These are phyloP conservation scores for Melieria omissa DNA, from an alignment of 2,888 invertebrate species.

Conservation along the genomic window DNA sequence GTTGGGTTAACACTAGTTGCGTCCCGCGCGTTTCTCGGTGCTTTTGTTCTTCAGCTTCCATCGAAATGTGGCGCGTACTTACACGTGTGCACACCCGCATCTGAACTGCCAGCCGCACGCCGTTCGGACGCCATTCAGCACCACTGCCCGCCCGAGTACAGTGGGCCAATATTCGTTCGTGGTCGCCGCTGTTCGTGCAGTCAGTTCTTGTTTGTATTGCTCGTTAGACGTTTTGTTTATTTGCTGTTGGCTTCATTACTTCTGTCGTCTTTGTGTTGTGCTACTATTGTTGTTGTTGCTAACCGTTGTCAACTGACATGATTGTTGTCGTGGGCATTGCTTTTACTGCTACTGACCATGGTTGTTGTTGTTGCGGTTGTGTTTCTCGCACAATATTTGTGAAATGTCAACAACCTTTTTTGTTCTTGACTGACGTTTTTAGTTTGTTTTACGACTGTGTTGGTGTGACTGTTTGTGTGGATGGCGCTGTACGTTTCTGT, in stretches of 20 bases:
- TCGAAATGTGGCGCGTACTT: neutral
- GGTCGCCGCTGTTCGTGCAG: too few relatives aligned
- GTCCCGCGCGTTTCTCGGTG: neutral
- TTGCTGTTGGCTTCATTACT: too few relatives aligned
- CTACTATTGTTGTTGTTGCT: constrained; percentile 16
- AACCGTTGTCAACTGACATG: neutral
- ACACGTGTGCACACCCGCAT: neutral
- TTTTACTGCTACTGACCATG: constrained; percentile 8
- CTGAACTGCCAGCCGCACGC: neutral
- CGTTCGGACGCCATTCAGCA: too few relatives aligned
- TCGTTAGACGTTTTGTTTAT: too few relatives aligned
- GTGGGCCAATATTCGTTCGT: too few relatives aligned
- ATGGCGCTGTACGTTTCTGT: neutral
- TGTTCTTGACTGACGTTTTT: constrained; percentile 17
- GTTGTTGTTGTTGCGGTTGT: neutral
- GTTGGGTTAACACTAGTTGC: neutral
- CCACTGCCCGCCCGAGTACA: too few relatives aligned
- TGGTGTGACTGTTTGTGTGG: neutral
- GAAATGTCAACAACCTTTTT: constrained; percentile 31
- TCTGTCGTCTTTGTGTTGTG: too few relatives aligned
- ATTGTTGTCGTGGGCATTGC: neutral
- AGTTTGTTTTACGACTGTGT: neutral
- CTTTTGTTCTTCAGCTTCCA: neutral
- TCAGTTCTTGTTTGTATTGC: too few relatives aligned
- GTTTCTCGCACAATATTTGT: constrained; percentile 5